phyloP scores from a whole-genome alignment of 2,797 vertebrate species.

The Rhinichthys osculus region DNA sequence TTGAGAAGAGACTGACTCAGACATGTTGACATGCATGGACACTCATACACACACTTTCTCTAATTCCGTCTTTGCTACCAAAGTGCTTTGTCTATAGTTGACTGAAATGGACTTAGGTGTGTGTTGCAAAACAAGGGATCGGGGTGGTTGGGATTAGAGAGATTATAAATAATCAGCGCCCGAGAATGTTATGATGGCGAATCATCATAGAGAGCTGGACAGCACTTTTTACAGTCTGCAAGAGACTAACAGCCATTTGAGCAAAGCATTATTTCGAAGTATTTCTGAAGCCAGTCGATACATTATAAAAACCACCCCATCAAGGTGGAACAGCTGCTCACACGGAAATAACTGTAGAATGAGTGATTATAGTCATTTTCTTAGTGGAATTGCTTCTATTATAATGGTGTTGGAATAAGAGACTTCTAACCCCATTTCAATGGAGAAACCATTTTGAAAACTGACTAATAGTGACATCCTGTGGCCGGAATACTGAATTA shows the following conservation, averaged over 20 bases:
- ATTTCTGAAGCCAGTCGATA: constrained; percentile 72
- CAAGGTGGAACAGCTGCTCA: constrained; percentile 66
- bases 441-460: constrained; percentile 78
- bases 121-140: constrained; percentile 71
- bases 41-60: constrained; percentile 60
- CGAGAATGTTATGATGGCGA: constrained; percentile 74
- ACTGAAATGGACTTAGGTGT: constrained; percentile 75
- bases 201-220: constrained; percentile 55
- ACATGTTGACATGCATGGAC: constrained; percentile 56
- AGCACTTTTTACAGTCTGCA: constrained; percentile 64
- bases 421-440: constrained; percentile 72
- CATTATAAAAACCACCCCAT: constrained; percentile 51
- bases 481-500: constrained; percentile 85
- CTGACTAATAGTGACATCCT: constrained; percentile 82
- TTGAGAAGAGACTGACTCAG: constrained; percentile 61
- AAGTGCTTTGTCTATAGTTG: constrained; percentile 82
- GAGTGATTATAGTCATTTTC: constrained; percentile 64
- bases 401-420: constrained; percentile 70
- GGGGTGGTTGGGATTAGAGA: constrained; percentile 70
- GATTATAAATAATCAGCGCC: constrained; percentile 56
- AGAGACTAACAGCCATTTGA: constrained; percentile 64
- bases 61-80: constrained; percentile 76
- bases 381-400: constrained; percentile 66
- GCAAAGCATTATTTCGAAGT: constrained; percentile 33
- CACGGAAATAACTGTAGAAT: constrained; percentile 67